phyloP scores from a whole-genome alignment of 1,140 invertebrate species.

The Drosophila aff. region DNA sequence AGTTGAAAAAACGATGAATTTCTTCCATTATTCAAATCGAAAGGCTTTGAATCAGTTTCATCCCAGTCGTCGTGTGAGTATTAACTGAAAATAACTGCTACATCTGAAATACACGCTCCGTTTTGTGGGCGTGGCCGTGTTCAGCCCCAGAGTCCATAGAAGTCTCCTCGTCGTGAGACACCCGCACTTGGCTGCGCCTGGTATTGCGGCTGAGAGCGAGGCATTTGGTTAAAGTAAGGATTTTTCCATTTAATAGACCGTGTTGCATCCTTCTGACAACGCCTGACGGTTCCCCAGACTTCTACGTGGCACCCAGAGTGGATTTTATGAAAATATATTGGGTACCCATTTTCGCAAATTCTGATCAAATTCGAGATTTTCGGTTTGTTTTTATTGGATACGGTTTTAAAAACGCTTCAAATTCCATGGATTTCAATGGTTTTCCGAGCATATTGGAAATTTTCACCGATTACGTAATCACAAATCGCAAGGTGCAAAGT shows the following conservation, averaged over 20 bases:
- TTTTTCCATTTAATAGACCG: slow-evolving; percentile 36
- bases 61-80: slow-evolving; percentile 72
- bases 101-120: slow-evolving; percentile 30
- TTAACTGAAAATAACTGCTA: slow-evolving; percentile 52
- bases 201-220: slow-evolving; percentile 19
- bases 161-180: slow-evolving; percentile 68
- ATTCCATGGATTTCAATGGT: slow-evolving; percentile 43
- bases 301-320: slow-evolving; percentile 58
- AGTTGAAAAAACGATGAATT: slow-evolving; percentile 70
- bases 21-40: slow-evolving; percentile 66
- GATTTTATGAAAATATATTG: slow-evolving; percentile 86
- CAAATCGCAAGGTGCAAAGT: slow-evolving; percentile 67
- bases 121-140: slow-evolving; percentile 73
- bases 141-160: slow-evolving; percentile 44
- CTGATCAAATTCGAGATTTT: slow-evolving; percentile 86
- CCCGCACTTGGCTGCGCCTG: slow-evolving; percentile 41
- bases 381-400: slow-evolving; percentile 70
- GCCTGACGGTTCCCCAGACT: slow-evolving; percentile 43
- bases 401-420: slow-evolving; percentile 61
- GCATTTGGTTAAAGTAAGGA: slow-evolving; percentile 46
- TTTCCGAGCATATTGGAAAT: slow-evolving; percentile 58
- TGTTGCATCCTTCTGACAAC: slow-evolving; percentile 79
- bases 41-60: slow-evolving; percentile 61
- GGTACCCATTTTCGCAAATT: slow-evolving; percentile 92
- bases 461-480: slow-evolving; percentile 84